A percentile compares a stretch with the other conserved stretches of the same genome.
phyloP scores from a whole-genome alignment of 2,113 vertebrate species.

The Hepsetus odoe region DNA sequence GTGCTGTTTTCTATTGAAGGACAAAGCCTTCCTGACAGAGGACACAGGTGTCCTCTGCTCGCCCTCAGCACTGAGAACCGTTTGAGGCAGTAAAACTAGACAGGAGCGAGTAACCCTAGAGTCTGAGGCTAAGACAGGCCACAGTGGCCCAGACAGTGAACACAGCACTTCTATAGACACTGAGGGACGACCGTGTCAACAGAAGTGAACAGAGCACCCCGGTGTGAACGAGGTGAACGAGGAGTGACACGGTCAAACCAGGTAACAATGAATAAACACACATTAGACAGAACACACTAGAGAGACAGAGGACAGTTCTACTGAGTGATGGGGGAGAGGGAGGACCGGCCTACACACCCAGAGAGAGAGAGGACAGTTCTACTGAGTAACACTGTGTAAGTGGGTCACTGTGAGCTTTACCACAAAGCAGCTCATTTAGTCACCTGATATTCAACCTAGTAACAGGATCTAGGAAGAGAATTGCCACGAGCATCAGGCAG shows the following conservation, averaged over 20 bases:
- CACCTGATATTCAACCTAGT: slow-evolving; percentile 3
- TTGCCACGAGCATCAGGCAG: background rate
- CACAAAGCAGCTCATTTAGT: background rate
- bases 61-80: slow-evolving; percentile 61
- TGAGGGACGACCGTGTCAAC: slow-evolving; percentile 1
- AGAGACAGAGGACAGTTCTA: background rate
- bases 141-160: slow-evolving; percentile 3
- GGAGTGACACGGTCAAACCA: slow-evolving; percentile 36
- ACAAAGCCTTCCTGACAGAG: slow-evolving; percentile 59
- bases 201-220: slow-evolving; percentile 10
- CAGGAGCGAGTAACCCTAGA: slow-evolving; percentile 36
- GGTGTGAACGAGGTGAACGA: background rate
- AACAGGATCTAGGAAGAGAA: background rate
- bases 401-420: background rate
- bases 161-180: slow-evolving; percentile 2
- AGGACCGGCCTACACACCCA: too few relatives aligned
- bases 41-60: slow-evolving; percentile 57
- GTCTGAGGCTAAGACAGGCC: background rate
- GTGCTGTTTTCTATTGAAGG: slow-evolving; percentile 62
- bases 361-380: background rate
- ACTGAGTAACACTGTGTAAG: background rate
- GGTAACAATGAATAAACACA: slow-evolving; percentile 13
- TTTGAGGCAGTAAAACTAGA: slow-evolving; percentile 58
- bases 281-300: background rate
- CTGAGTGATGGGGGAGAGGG: too few relatives aligned